These are phyloP conservation scores for Coenonympha glycerion DNA, from an alignment of 2,888 invertebrate species.

Conservation along the genomic window DNA sequence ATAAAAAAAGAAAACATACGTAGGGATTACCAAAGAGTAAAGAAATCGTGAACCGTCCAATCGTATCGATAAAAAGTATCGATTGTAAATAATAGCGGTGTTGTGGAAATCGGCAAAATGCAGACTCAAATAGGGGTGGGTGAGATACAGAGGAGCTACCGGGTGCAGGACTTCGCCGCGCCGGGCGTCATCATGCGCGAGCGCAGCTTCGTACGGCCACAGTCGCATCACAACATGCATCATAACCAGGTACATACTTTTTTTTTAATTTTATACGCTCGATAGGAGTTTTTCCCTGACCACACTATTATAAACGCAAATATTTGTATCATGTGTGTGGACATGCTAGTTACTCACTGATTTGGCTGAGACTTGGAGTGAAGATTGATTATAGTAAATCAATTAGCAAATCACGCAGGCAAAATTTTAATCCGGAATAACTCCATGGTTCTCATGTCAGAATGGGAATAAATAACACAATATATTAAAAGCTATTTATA, in stretches of 20 bases:
- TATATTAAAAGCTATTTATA: too few species aligned
- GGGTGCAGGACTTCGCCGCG: slow-evolving; percentile 74
- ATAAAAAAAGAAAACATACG: slow-evolving; percentile 17
- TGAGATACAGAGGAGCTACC: slow-evolving; percentile 69
- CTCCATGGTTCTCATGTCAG: too few species aligned
- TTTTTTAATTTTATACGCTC: background rate
- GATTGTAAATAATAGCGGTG: slow-evolving; percentile 20
- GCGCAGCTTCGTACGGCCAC: slow-evolving; percentile 81
- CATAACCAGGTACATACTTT: slow-evolving; percentile 62
- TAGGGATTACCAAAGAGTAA: slow-evolving; percentile 45
- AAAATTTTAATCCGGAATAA: too few species aligned
- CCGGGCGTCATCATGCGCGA: slow-evolving; percentile 79
- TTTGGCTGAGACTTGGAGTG: too few species aligned
- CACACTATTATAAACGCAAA: too few species aligned
- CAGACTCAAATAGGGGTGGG: slow-evolving; percentile 65
- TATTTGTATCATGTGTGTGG: too few species aligned
- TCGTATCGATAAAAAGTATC: slow-evolving; percentile 6
- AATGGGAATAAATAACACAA: too few species aligned
- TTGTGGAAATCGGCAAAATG: slow-evolving; percentile 41
- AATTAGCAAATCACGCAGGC: too few species aligned
- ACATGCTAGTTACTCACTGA: too few species aligned
- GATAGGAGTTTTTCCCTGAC: too few species aligned
- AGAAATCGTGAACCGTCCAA: slow-evolving; percentile 33
- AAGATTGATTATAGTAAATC: too few species aligned
- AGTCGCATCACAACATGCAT: slow-evolving; percentile 75